Percentiles rank a stretch among this genome's conserved stretches.
phyloP scores from a whole-genome alignment of 23 tunicate genomes.

The Halocynthia roretzi region DNA sequence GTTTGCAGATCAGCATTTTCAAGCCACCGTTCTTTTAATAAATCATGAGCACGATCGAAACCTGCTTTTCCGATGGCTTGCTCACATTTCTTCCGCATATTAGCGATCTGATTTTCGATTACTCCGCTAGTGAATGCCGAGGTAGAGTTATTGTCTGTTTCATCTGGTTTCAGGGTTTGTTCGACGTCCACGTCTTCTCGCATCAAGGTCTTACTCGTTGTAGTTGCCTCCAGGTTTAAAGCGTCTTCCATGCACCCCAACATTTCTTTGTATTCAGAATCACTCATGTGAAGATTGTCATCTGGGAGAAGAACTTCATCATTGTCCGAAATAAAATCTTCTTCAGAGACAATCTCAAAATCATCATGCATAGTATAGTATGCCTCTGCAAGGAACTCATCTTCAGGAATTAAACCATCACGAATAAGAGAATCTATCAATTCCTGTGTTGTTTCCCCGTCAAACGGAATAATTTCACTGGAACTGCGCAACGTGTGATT shows the following conservation, averaged over 20 bases:
- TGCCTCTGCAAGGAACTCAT: constrained; percentile 64
- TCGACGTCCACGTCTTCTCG: neutral
- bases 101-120: constrained; percentile 37
- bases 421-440: neutral
- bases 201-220: neutral
- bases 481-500: neutral
- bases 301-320: constrained; percentile 52
- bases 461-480: neutral
- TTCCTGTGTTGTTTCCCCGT: constrained; percentile 9
- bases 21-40: constrained; percentile 30
- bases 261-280: constrained; percentile 70
- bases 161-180: neutral
- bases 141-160: neutral
- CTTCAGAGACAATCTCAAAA: constrained; percentile 36
- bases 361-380: constrained; percentile 55
- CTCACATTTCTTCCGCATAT: constrained; percentile 37
- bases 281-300: constrained; percentile 35
- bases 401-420: constrained; percentile 63
- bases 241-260: constrained; percentile 57
- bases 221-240: constrained; percentile 32
- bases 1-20: constrained; percentile 17
- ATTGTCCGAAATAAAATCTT: constrained; percentile 13
- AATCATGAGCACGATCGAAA: constrained; percentile 53
- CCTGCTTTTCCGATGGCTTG: constrained; percentile 35
- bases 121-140: constrained; percentile 33